Evolutionary conservation across 1,140 invertebrate species (phyloP).

Genomic region (Acromyrmex charruanus): DNA sequence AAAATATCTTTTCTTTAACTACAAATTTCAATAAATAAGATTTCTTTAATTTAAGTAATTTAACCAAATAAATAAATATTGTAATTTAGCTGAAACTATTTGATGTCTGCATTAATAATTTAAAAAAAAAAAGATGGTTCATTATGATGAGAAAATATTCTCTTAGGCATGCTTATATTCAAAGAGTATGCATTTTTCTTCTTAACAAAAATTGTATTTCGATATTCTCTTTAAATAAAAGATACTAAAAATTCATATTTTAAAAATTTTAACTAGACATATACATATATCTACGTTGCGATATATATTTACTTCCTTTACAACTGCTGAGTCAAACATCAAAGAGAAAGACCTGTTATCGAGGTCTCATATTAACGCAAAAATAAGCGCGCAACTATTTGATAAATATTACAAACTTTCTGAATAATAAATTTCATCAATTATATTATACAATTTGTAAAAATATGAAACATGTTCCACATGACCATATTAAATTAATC

Average conservation of each 20-base stretch:
- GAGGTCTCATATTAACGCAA: too few relatives aligned
- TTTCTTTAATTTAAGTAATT: constrained; percentile 19
- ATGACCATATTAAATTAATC: too few relatives aligned
- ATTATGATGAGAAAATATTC: constrained; percentile 24
- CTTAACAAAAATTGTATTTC: background rate
- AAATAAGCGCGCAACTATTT: too few relatives aligned
- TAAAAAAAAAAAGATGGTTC: constrained; percentile 3
- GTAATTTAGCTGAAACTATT: background rate
- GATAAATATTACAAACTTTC: too few relatives aligned
- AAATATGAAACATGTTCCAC: too few relatives aligned
- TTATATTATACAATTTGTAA: too few relatives aligned
- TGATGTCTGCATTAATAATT: constrained; percentile 2
- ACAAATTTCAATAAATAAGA: background rate
- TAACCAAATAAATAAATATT: background rate
- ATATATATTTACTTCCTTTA: background rate
- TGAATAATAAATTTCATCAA: too few relatives aligned
- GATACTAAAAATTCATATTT: background rate
- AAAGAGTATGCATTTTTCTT: background rate
- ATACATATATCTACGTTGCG: background rate
- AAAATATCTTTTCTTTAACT: background rate
- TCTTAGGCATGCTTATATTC: constrained; percentile 1
- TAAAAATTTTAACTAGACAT: background rate
- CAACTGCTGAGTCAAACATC: background rate
- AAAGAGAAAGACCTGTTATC: too few relatives aligned
- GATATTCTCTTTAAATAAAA: background rate